A percentile compares a stretch with the other conserved stretches of the same genome.
Conservation (phyloP, 2,888 invertebrate species). For the Rhogogaster chlorosoma region DNA sequence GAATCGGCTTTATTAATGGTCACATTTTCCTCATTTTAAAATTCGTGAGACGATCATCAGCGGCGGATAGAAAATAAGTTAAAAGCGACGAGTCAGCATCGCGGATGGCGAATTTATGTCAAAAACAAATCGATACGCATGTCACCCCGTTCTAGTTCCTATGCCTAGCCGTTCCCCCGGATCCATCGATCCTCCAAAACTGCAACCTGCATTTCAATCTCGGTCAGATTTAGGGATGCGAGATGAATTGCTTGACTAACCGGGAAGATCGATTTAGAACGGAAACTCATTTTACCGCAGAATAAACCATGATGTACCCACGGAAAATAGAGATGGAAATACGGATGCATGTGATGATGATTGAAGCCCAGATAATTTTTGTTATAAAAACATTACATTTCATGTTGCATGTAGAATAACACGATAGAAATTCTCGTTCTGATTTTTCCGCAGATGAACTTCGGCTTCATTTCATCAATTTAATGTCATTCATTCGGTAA, state of each 20-base stretch:
- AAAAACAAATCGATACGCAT: slow-evolving; percentile 33
- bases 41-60: not conserved
- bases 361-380: not conserved
- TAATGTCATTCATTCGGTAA: not conserved
- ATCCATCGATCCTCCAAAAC: slow-evolving; percentile 10
- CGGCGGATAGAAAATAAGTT: not conserved
- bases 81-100: slow-evolving; percentile 17
- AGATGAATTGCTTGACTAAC: not conserved
- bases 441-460: not conserved
- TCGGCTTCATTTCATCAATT: not conserved
- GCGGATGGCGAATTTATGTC: not conserved
- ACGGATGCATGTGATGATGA: not conserved
- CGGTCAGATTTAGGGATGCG: slow-evolving; percentile 16
- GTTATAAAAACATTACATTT: not conserved
- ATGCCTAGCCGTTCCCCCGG: not conserved
- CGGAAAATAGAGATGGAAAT: not conserved
- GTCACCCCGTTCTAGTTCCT: not conserved
- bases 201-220: slow-evolving; percentile 29
- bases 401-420: not conserved
- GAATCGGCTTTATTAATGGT: not conserved
- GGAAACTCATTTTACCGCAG: not conserved
- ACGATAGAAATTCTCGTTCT: too few species aligned
- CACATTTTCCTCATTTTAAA: not conserved
- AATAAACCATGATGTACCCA: not conserved
- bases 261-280: not conserved